Evolutionary conservation across 2,888 invertebrate species (phyloP), one percentile per base, ranked within the genome.

Genomic region (Drosophila peninsularis): DNA sequence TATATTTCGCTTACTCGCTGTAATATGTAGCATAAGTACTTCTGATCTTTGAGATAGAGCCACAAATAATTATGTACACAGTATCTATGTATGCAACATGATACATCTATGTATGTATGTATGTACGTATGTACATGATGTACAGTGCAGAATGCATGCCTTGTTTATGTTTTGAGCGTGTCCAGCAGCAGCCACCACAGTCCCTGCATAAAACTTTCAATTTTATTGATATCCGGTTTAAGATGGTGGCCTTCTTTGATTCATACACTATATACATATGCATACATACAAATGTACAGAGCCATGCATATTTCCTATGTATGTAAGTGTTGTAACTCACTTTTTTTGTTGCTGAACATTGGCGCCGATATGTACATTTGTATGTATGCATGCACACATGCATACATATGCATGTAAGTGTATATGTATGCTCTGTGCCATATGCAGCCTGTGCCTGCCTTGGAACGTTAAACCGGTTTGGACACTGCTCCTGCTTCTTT

Each of bases 211-310:
- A 76, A 82, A 86, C 86, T 85, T 85, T 85, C 86, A 75, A 69
- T 85, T 86, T 86, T 84, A 50, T 63, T 86, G 67, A 78, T 86
- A 82, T 82, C 86, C 79, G 84, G 85, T 81, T 86, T 82, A 75
- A 63, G 55, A 66, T 58, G 49, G 49, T 71, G 76, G 71, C 86
- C 83, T 83, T 84, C 82, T 57, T 45, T 32, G 54, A 57, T 42
- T 32, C 42, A 34, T 41, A 37, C 17, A 41, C 17, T 17, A 5
- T 3, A 49, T 37, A 44, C 36, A 27, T 2, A 41, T 44, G 10
- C 37, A 41, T 44, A 17, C 30, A 30, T 30, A 30, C 10, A 10
- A 2, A 30, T 30, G 7, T 21, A 13, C 42, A 52, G 27, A 30
- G 27, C 7, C 27, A 30, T 24, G 5, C 24, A 24, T 24, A 24